A percentile compares a stretch with the other conserved stretches of the same genome.
Conservation (phyloP, 2,888 invertebrate genomes). For the Urechis unicinctus region DNA sequence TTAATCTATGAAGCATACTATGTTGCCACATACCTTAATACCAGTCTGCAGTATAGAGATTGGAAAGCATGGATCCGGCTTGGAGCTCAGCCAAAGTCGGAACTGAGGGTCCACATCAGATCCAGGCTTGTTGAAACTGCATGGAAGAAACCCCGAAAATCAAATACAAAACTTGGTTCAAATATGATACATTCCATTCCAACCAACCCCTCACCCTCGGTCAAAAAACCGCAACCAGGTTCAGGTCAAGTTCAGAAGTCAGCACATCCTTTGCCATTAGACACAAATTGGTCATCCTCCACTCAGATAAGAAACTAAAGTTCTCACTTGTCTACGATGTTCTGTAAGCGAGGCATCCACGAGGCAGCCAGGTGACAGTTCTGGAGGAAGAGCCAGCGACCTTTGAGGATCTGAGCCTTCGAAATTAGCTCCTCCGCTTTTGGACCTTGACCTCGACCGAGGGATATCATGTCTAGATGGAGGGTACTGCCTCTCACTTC, state of each 20-base stretch:
- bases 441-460: constrained; percentile 49
- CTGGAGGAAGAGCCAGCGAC: constrained; percentile 50
- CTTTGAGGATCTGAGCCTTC: constrained; percentile 49
- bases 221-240: no score
- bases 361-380: constrained; percentile 50
- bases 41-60: constrained; percentile 48
- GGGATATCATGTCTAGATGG: constrained; percentile 50
- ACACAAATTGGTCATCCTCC: background rate
- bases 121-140: constrained; percentile 35
- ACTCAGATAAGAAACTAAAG: background rate
- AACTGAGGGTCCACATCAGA: constrained; percentile 48
- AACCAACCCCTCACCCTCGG: no score
- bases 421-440: constrained; percentile 50
- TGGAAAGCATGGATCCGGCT: constrained; percentile 47
- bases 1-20: no score
- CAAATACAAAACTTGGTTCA: no score
- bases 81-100: constrained; percentile 48
- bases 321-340: constrained; percentile 43
- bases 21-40: constrained; percentile 38
- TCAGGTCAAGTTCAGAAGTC: no score
- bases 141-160: background rate
- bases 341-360: constrained; percentile 48
- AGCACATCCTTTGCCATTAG: no score
- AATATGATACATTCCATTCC: no score
- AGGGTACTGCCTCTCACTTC: constrained; percentile 44